Evolutionary conservation across 1,140 invertebrate species (phyloP).

Genomic region (Mactra quadrangularis): DNA sequence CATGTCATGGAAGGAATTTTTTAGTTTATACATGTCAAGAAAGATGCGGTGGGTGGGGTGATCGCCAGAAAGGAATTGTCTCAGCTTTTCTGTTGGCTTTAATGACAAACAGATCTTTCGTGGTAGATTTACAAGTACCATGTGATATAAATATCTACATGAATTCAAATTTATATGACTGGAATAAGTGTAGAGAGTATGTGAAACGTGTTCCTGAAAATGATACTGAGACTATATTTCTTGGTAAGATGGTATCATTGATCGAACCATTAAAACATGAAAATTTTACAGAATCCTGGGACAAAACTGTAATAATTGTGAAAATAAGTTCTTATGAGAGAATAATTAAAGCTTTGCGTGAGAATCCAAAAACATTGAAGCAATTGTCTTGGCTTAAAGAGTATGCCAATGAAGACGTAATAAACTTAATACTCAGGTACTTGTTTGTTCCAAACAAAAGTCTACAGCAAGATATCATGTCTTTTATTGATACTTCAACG

Average conservation of each 20-base stretch:
- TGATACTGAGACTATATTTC: neutral
- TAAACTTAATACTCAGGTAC: neutral
- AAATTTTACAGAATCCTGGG: neutral
- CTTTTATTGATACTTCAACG: neutral
- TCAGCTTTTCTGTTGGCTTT: neutral
- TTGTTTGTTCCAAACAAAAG: neutral
- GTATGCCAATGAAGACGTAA: neutral
- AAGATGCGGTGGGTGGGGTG: neutral
- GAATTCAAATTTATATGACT: neutral
- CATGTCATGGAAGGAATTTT: too few relatives aligned
- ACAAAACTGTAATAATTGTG: neutral
- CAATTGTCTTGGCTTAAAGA: neutral
- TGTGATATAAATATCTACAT: neutral
- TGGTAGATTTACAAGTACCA: neutral
- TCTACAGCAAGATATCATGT: neutral
- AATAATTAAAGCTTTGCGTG: neutral
- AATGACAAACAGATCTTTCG: neutral
- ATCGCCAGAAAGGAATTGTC: conserved; percentile 6
- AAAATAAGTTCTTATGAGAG: neutral
- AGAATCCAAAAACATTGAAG: neutral
- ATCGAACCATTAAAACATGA: neutral
- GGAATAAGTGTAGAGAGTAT: neutral
- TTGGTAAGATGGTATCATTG: neutral
- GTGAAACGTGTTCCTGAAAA: neutral
- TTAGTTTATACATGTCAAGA: too few relatives aligned